Evolutionary conservation across 2,888 invertebrate genomes (phyloP), one percentile per base, ranked within the genome.

Genomic region (Bhutanitis thaidina): DNA sequence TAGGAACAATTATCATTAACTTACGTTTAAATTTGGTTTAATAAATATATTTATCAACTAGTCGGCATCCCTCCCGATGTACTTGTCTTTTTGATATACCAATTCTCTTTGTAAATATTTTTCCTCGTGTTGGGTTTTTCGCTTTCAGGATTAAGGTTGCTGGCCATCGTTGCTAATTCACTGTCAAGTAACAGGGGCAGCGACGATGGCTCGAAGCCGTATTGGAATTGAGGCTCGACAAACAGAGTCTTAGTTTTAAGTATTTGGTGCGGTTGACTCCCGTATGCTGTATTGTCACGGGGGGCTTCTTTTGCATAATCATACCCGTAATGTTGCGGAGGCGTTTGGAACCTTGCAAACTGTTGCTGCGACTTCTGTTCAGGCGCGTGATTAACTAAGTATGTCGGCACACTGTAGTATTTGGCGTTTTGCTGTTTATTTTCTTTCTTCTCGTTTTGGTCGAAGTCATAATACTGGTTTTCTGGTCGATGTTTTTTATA

Each of bases 201-300:
- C 7, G 76, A 62, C 47, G 85, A 69, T 8, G 90, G 89, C 55
- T 88, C 86, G 62, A 90, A 90, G 7, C 90, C 90, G 58, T 89
- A 90, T 57, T 90, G 88, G 60, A 83, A 89, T 54, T 84, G 87
- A 0, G 90, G 90, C 58, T 88, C 87, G 34, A 88, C 84, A 51
- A 87, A 86, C 52, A 77, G 77, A 32, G 84, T 84, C 60, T 73
- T 80, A 9, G 58, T 60, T 51, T 69, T 78, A 48, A 74, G 77
- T 36, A 64, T 71, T 47, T 74, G 73, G 32, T 63, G 65, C 2
- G 81, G 79, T 4, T 71, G 73, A n/a, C 84, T 76, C 0, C 78
- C 79, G 48, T 65, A 73, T 7, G 85, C 80, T 1, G 75, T 71
- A 48, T 56, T 82, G 53, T 86, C 86, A 29, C 69, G 70, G 1